Conservation (phyloP, 2,113 vertebrate species). For the Acinonyx jubatus region DNA sequence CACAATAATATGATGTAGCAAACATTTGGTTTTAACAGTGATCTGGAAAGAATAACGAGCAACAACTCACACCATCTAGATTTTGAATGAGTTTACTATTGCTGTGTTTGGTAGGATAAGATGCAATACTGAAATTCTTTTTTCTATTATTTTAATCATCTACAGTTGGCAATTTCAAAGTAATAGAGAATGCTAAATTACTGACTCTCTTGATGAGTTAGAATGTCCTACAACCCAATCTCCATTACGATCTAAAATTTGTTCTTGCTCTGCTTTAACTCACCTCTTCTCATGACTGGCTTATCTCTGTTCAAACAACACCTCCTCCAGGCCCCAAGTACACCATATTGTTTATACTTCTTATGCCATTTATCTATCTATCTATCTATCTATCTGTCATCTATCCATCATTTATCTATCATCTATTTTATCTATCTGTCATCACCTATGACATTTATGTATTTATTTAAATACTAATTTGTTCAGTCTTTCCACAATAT, state of each 20-base stretch:
- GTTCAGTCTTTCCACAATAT: neutral
- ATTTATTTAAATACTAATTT: neutral
- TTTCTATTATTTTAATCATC: neutral
- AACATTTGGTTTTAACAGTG: neutral
- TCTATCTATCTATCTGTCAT: too few relatives aligned
- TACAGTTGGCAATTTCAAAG: neutral
- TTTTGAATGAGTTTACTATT: neutral
- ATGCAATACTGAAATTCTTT: neutral
- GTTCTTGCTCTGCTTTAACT: neutral
- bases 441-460: neutral
- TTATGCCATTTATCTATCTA: neutral
- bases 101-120: neutral
- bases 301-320: neutral
- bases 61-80: neutral
- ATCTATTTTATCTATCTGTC: neutral
- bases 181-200: neutral
- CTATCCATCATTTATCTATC: neutral
- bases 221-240: too few relatives aligned
- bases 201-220: neutral
- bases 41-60: neutral
- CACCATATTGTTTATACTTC: neutral
- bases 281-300: neutral
- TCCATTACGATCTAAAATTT: neutral
- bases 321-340: neutral
- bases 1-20: neutral